Evolutionary conservation across 2,888 invertebrate genomes (phyloP), one percentile per base, ranked within the genome.

Genomic region (Timema podura): DNA sequence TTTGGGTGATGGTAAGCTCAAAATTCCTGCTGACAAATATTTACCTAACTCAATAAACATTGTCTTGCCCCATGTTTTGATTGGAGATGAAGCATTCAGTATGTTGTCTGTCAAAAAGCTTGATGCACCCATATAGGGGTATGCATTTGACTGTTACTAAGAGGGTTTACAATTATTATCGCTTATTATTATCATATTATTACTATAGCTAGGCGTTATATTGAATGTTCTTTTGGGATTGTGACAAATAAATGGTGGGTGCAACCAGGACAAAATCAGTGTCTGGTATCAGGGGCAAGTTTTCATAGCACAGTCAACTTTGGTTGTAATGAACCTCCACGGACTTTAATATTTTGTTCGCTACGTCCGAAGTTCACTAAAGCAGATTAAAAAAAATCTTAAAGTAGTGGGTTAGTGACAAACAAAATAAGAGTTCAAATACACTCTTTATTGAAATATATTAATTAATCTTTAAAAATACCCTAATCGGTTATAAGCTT

Each of bases 171-270:
- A 74, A 30, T 2, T 30, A 76, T 70, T 75, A 75, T 64, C 68
- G 74, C 11, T 51, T 74, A 10, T n/a, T n/a, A n/a, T n/a, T n/a
- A n/a, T n/a, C n/a, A n/a, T n/a, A n/a, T n/a, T n/a, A n/a, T n/a
- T n/a, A 67, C 68, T 49, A 74, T 75, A 70, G 77, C 76, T 61
- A 64, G 77, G 69, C 67, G 77, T 51, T 76, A 73, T 47, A 73
- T 77, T n/a, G 75, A 78, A 71, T 76, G 76, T 69, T 72, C 75
- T 67, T 77, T 78, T 72, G 76, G 77, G 13, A 77, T 78, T 73
- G 72, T 76, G 2, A 72, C 71, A 47, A 76, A 77, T 74, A 77
- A 77, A 72, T 77, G 77, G 76, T 69, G 77, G 72, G 78, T 79
- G 70, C 76, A 72, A 68, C 68, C 59, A 71, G 73, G 49, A 70